These are phyloP conservation scores for Ictalurus punctatus DNA, from an alignment of 2,113 vertebrate genomes.

Conservation along the genomic window DNA sequence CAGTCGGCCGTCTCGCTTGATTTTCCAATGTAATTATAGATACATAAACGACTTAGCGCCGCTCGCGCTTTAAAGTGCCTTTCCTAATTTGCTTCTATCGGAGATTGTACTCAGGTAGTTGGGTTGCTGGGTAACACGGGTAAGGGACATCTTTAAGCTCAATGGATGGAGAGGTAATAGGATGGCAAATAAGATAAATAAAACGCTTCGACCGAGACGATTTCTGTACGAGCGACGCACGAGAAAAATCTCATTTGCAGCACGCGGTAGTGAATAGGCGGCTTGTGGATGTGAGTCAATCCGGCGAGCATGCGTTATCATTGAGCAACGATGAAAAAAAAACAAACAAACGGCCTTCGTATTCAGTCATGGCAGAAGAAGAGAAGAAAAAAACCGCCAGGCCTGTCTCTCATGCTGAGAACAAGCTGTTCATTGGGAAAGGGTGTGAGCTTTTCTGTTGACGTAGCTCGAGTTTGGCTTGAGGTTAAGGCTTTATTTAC, in stretches of 20 bases:
- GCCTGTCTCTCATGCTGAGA: conserved; percentile 8
- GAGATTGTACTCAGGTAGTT: neutral
- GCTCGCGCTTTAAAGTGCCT: neutral
- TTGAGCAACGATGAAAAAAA: neutral
- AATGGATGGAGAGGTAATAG: conserved; percentile 2
- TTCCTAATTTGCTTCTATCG: conserved; percentile 11
- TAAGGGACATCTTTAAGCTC: neutral
- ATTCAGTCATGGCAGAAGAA: conserved; percentile 10
- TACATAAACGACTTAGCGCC: neutral
- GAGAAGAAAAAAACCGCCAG: neutral
- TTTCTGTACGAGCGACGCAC: neutral
- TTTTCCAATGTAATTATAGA: conserved; percentile 21
- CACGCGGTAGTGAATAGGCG: neutral
- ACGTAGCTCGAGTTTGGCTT: conserved; percentile 41
- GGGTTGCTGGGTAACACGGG: neutral
- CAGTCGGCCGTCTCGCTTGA: neutral
- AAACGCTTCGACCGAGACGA: conserved; percentile 3
- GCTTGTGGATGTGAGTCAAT: conserved; percentile 15
- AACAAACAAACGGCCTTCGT: neutral
- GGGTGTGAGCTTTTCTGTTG: conserved; percentile 15
- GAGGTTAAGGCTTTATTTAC: conserved; percentile 71
- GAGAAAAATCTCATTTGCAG: conserved; percentile 24
- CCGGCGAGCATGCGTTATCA: neutral
- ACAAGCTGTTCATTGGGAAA: conserved; percentile 24
- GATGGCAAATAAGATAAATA: conserved; percentile 25